Conservation (phyloP, 2,113 vertebrate genomes). For the human region GRCh38 chr2:51527501-51528000, state of each 20-base stretch:
- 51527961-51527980: background rate
- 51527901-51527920: background rate
- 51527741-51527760: background rate
- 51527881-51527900: background rate
- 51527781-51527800: background rate
- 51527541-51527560: background rate
- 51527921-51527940: background rate
- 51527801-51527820: background rate
- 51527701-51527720: background rate
- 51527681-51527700: background rate
- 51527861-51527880: background rate
- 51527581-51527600: background rate
- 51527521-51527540: background rate
- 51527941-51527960: background rate
- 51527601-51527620: background rate
- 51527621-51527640: background rate
- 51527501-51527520: background rate
- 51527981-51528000: background rate
- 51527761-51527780: background rate
- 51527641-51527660: background rate
- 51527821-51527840: background rate
- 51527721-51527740: background rate
- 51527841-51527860: background rate
- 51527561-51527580: background rate
- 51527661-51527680: background rate